Evolutionary conservation across 1,140 invertebrate species (phyloP), one percentile per base, ranked within the genome.

Genomic region (Zaprionus nigranus): DNA sequence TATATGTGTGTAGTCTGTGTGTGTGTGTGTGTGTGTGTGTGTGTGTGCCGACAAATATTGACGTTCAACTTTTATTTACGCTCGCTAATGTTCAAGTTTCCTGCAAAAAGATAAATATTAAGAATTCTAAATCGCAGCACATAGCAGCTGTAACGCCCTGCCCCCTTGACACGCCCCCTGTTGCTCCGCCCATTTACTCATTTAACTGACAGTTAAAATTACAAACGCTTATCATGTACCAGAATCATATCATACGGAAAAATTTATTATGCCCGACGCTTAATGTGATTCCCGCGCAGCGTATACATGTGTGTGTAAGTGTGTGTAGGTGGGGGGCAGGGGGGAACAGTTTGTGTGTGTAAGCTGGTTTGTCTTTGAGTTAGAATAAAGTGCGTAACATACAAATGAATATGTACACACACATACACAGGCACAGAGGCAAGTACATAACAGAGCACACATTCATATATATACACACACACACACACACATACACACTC

Each of bases 171-270:
- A 36, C 22, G 34, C 43, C 22, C 53, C 38, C 26, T 57, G 51
- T 58, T 70, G 51, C 64, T 57, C 46, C 79, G 72, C 74, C 53
- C 85, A 87, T 81, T 87, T 84, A 90, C 84, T 90, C 85, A 90
- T 90, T 90, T 90, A 90, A 90, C 85, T 90, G 85, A 90, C 85
- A 90, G 85, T 90, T 90, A 90, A 90, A 90, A 90, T 90, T 90
- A 90, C 85, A 90, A 90, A 90, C 85, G 85, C 85, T 90, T 90
- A 90, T 90, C 85, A 90, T 90, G 85, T 90, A 90, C 82, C 82
- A 90, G 85, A 90, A 90, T 90, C 85, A 90, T 90, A 90, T 90
- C 85, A 90, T 90, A 90, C 86, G 85, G 85, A 90, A 90, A 90
- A 90, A 90, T 90, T 90, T 90, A 90, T 90, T 90, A 90, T 90